Evolutionary conservation across 2,797 vertebrate genomes (phyloP).

Genomic region (Myotis findleyi): DNA sequence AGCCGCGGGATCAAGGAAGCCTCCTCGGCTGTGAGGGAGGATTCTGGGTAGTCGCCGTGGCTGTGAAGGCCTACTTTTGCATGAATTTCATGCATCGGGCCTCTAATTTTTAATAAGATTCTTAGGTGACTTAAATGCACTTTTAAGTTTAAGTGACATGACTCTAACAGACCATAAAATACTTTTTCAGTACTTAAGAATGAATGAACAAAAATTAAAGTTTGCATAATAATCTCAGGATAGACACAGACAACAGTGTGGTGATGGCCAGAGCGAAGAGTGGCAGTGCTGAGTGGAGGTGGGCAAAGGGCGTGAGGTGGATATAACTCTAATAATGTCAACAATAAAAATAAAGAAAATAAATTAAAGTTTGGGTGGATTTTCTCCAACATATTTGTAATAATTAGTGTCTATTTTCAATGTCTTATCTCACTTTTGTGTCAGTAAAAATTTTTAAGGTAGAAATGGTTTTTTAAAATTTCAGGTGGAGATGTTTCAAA

Average conservation of each 20-base stretch:
- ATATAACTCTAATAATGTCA: too few relatives aligned
- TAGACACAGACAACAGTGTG: too few relatives aligned
- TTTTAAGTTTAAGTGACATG: not conserved
- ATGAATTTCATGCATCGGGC: too few relatives aligned
- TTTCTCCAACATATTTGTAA: not conserved
- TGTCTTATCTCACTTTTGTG: not conserved
- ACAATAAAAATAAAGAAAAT: too few relatives aligned
- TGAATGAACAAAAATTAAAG: constrained; percentile 12
- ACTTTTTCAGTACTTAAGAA: not conserved
- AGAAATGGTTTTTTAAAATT: not conserved
- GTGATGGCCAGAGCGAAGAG: too few relatives aligned
- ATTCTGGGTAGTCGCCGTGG: too few relatives aligned
- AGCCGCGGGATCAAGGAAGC: too few relatives aligned
- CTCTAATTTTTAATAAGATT: not conserved
- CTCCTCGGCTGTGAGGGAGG: too few relatives aligned
- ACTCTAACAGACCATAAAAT: not conserved
- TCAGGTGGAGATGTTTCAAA: not conserved
- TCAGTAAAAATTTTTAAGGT: not conserved
- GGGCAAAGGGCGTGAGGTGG: too few relatives aligned
- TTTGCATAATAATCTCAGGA: not conserved
- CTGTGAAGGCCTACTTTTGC: too few relatives aligned
- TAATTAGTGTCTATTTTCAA: not conserved
- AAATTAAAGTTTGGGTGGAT: not conserved
- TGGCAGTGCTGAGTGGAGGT: too few relatives aligned
- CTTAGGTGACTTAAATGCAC: not conserved